Base-by-base conservation (phyloP, 2,797 vertebrate genomes). In the Enteromius radiatus region DNA sequence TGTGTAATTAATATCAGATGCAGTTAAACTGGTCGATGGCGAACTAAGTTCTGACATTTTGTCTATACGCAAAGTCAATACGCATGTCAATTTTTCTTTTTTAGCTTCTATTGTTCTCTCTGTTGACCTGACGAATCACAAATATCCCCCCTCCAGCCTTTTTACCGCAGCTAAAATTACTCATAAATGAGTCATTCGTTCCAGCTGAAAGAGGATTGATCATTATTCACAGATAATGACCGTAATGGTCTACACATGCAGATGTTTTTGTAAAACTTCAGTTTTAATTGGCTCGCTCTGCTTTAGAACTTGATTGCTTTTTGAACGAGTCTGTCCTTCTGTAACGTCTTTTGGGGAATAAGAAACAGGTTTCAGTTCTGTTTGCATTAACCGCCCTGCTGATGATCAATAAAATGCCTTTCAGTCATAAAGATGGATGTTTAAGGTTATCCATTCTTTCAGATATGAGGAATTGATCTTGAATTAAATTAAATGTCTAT, bases 21-120 rank as follows among this genome's bases (percentile, higher is more conserved):
- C 28, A 75, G 64, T 45, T 61, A 79, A 86, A 56, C 31, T 77
- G 28, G 75, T 82, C 86, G 68, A 84, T 82, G 84, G 77, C 76
- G 85, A 87, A 89, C 84, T 70, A 85, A 65, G 69, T 17, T 47
- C 73, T 88, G 87, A 87, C 85, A 88, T 91, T 90, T 89, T 81
- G 69, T 76, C 63, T 75, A 77, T 82, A 21, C 80, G 81, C 38
- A 69, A 80, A 67, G 84, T 78, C 80, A 75, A 68, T 52, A 70
- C 71, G 47, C 43, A 82, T 70, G 47, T 84, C 21, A 45, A 65
- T 75, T 81, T 76, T 63, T 79, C 71, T 84, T 71, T 78, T 77
- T 64, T 67, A 74, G n/a, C 65, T 68, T 19, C 69, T 52, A 59
- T 52, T 61, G 81, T 84, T 85, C 41, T 81, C 80, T 77, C 11